These are phyloP conservation scores for Gymnocheta viridis DNA, from an alignment of 2,888 invertebrate species.

Conservation along the genomic window DNA sequence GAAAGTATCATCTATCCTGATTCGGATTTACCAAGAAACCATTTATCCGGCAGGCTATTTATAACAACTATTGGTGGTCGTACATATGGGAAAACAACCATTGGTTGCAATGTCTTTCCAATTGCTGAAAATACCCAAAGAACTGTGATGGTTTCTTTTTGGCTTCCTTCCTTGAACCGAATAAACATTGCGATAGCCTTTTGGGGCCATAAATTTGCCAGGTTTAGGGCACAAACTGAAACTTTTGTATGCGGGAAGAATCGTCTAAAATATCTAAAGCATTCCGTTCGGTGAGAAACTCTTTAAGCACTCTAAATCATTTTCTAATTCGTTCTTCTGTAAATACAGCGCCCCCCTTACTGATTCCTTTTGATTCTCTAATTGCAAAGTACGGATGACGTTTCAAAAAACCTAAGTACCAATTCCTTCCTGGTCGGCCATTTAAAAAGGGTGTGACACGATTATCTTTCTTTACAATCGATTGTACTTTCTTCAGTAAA, in stretches of 20 bases:
- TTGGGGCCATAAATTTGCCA: slow-evolving; percentile 1
- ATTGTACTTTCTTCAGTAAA: slow-evolving; percentile 14
- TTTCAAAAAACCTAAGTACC: slow-evolving; percentile 1
- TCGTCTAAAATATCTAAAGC: not conserved
- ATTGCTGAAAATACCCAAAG: no score
- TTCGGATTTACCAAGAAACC: slow-evolving; percentile 40
- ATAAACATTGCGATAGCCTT: not conserved
- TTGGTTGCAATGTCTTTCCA: not conserved
- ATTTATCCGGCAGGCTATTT: slow-evolving; percentile 40
- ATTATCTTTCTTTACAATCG: slow-evolving; percentile 19
- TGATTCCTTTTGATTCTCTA: not conserved
- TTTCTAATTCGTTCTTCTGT: not conserved
- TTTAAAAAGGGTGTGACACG: slow-evolving; percentile 8
- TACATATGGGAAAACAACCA: no score
- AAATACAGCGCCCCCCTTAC: not conserved
- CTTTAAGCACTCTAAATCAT: not conserved
- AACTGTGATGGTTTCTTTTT: not conserved
- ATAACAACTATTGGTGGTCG: slow-evolving; percentile 31
- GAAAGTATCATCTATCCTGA: slow-evolving; percentile 58
- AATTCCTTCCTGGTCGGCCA: not conserved
- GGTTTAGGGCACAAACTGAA: not conserved
- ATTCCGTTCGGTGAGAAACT: slow-evolving; percentile 2
- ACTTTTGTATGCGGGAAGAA: not conserved
- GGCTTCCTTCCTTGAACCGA: not conserved
- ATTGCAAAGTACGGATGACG: not conserved